phyloP scores from a whole-genome alignment of 2,888 invertebrate genomes.

The Anodontia alba region DNA sequence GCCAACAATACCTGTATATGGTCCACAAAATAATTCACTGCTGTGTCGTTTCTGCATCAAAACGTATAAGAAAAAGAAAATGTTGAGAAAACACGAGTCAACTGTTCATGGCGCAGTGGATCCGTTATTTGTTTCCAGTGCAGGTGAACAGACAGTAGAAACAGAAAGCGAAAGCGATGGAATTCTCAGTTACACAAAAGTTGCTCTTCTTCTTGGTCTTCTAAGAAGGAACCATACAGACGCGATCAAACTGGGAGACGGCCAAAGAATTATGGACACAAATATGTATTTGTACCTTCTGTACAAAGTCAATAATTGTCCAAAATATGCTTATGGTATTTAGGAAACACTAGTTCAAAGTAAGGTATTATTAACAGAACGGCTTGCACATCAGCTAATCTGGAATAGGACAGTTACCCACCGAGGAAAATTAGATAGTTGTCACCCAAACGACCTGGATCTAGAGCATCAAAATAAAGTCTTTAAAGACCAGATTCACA shows the following conservation, averaged over 20 bases:
- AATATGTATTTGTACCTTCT: conserved; percentile 34
- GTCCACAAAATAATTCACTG: conserved; percentile 25
- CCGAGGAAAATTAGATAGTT: conserved; percentile 35
- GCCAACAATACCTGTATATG: conserved; percentile 23
- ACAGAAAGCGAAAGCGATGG: background rate
- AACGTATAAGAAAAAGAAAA: conserved; percentile 17
- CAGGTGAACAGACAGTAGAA: background rate
- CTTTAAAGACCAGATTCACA: conserved; percentile 47
- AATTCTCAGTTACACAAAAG: conserved; percentile 30
- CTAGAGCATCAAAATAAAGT: conserved; percentile 49
- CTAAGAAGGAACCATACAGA: conserved; percentile 41
- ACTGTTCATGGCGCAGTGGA: conserved; percentile 23
- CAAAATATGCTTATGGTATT: conserved; percentile 54
- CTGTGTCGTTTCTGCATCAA: conserved; percentile 37
- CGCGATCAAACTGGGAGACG: conserved; percentile 48
- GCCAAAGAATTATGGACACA: conserved; percentile 35
- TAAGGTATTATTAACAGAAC: conserved; percentile 36
- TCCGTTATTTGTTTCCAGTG: conserved; percentile 1
- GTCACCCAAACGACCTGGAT: conserved; percentile 55
- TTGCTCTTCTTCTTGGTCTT: conserved; percentile 25
- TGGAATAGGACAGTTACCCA: conserved; percentile 58
- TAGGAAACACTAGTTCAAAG: conserved; percentile 42
- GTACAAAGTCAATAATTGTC: conserved; percentile 34
- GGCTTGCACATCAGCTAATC: conserved; percentile 36
- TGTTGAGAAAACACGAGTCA: conserved; percentile 33